Base-by-base conservation (phyloP, 2,888 invertebrate genomes). In the Trichopoda pennipes region DNA sequence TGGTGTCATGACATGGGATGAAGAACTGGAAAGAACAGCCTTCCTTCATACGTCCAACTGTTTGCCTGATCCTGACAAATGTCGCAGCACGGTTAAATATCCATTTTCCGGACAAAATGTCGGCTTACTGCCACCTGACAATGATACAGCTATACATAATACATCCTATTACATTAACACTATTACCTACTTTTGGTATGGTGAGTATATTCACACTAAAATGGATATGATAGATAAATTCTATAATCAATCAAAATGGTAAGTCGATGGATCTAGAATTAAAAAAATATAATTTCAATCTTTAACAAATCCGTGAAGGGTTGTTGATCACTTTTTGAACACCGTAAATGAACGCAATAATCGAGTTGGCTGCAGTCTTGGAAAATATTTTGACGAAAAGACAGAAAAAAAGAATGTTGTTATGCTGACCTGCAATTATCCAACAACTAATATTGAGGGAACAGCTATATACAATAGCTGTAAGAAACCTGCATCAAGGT, bases 351-450 rank as follows among this genome's bases (percentile, higher is more conserved):
- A 88, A 58, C 86, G 87, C 3, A 88, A 84, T 14, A 85, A 84
- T 81, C 86, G 88, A 9, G 19, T 87, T 4, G 88, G 88, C 0
- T 87, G 87, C 23, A 7, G 7, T 6, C 8, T 28, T 28, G 28
- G 28, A 7, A 80, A 85, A 47, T 61, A 61, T 7, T 87, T 79
- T 17, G 7, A 75, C 58, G 16, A 82, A 21, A 21, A 85, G 4
- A 51, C 49, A 10, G 44, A 53, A 17, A 16, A 69, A 47, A 44
- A 35, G 6, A 16, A 76, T 16, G 9, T 42, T 28, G 60, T 87
- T 1, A 79, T 87, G 21, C 70, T 87, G n/a, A 87, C 84, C 47
- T 88, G 87, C 60, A 87, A 87, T 63, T 87, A 87, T 70, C 87
- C 87, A 8, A 86, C 86, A 0, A 87, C 88, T 0, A 87, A 88